Evolutionary conservation across 2,113 vertebrate genomes (phyloP).

Genomic region (Apeltes quadracus): DNA sequence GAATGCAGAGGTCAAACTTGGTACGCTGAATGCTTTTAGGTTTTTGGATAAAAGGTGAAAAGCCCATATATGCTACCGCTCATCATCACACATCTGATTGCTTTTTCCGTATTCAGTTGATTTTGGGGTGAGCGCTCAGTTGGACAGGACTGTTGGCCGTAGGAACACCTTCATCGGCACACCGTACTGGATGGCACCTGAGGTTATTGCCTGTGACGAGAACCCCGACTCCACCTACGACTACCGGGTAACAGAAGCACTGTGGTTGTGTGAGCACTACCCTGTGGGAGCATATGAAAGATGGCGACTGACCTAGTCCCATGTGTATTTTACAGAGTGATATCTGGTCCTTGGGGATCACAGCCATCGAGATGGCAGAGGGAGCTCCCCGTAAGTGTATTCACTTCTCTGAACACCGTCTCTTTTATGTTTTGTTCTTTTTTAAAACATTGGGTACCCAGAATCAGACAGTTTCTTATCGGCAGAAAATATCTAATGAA

Average conservation of each 20-base stretch:
- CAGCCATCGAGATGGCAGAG: slow-evolving; percentile 96
- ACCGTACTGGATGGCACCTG: slow-evolving; percentile 95
- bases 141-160: slow-evolving; percentile 91
- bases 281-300: slow-evolving; percentile 1
- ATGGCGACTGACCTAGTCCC: neutral
- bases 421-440: neutral
- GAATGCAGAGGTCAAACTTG: slow-evolving; percentile 94
- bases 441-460: slow-evolving; percentile 1
- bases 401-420: neutral
- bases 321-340: slow-evolving; percentile 82
- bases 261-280: neutral
- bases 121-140: slow-evolving; percentile 92
- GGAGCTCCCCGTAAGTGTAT: slow-evolving; percentile 90
- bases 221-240: slow-evolving; percentile 94
- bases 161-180: slow-evolving; percentile 95
- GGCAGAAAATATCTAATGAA: slow-evolving; percentile 49
- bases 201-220: slow-evolving; percentile 94
- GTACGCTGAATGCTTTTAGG: slow-evolving; percentile 67
- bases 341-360: slow-evolving; percentile 94
- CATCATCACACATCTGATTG: neutral
- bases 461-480: slow-evolving; percentile 3
- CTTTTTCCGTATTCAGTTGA: slow-evolving; percentile 81
- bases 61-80: neutral
- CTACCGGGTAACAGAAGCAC: slow-evolving; percentile 82
- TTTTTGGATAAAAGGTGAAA: neutral